Evolutionary conservation across 2,113 vertebrate genomes (phyloP).

Genomic region (Erythrocebus patas): DNA sequence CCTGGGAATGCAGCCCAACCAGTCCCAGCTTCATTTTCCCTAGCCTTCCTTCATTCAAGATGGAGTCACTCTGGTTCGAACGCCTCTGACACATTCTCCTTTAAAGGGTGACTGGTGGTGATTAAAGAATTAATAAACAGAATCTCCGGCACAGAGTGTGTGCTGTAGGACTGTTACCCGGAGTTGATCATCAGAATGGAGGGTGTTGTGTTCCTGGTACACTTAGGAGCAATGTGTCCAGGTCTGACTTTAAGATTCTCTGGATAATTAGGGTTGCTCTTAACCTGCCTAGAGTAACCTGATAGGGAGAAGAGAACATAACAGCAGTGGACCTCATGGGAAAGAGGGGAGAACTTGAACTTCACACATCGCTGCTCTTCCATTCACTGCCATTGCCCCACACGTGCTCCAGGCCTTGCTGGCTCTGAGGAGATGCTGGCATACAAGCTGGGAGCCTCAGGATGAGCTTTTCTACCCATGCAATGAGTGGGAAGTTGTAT

Average conservation of each 20-base stretch:
- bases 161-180: fast-evolving
- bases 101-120: fast-evolving
- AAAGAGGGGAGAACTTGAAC: not conserved
- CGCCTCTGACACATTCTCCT: too few species aligned
- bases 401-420: not conserved
- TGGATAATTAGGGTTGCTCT: not conserved
- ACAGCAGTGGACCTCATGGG: fast-evolving
- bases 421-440: not conserved
- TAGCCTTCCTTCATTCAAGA: too few species aligned
- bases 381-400: not conserved
- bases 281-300: too few species aligned
- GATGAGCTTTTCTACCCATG: fast-evolving
- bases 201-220: fast-evolving
- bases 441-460: fast-evolving
- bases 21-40: too few species aligned
- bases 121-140: fast-evolving
- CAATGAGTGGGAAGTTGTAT: fast-evolving
- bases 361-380: not conserved
- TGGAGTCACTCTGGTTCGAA: too few species aligned
- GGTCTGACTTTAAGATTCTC: too few species aligned
- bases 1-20: too few species aligned
- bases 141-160: not conserved
- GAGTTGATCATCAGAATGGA: not conserved
- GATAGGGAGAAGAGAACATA: not conserved
- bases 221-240: fast-evolving